Percentiles rank a stretch among this genome's conserved stretches.
Evolutionary conservation across 2,797 vertebrate species (phyloP).

Genomic region (Scomberomorus guttatus): DNA sequence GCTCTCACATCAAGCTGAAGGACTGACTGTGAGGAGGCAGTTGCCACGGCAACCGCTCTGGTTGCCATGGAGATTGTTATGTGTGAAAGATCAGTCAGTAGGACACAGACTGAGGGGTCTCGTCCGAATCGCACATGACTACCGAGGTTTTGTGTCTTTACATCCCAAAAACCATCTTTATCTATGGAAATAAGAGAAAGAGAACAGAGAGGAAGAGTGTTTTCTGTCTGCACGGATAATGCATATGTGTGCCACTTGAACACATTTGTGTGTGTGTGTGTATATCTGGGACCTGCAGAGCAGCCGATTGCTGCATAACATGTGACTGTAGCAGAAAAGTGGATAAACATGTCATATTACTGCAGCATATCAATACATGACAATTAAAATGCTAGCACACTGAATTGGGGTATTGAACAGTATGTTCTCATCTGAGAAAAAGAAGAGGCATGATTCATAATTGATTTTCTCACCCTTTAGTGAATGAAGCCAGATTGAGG

Average conservation of each 20-base stretch:
- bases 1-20: constrained; percentile 85
- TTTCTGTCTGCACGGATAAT: constrained; percentile 42
- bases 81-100: constrained; percentile 89
- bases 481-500: constrained; percentile 50
- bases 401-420: constrained; percentile 56
- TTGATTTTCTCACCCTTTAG: constrained; percentile 65
- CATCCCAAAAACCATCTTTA: constrained; percentile 6
- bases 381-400: constrained; percentile 37
- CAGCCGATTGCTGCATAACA: constrained; percentile 15
- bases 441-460: constrained; percentile 68
- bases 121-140: constrained; percentile 69
- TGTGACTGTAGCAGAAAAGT: constrained; percentile 42
- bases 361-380: constrained; percentile 37
- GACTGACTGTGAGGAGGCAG: constrained; percentile 88
- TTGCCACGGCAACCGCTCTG: constrained; percentile 86
- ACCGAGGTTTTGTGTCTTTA: constrained; percentile 1
- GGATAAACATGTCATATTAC: constrained; percentile 38
- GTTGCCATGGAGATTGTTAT: constrained; percentile 90
- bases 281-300: constrained; percentile 42
- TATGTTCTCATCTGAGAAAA: constrained; percentile 69
- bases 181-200: background rate
- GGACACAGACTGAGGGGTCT: constrained; percentile 83
- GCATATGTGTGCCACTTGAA: constrained; percentile 41
- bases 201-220: constrained; percentile 28
- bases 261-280: constrained; percentile 47